A percentile compares a stretch with the other conserved stretches of the same genome.
phyloP scores from a whole-genome alignment of 2,797 vertebrate species.

The Amphiprion clarkii region DNA sequence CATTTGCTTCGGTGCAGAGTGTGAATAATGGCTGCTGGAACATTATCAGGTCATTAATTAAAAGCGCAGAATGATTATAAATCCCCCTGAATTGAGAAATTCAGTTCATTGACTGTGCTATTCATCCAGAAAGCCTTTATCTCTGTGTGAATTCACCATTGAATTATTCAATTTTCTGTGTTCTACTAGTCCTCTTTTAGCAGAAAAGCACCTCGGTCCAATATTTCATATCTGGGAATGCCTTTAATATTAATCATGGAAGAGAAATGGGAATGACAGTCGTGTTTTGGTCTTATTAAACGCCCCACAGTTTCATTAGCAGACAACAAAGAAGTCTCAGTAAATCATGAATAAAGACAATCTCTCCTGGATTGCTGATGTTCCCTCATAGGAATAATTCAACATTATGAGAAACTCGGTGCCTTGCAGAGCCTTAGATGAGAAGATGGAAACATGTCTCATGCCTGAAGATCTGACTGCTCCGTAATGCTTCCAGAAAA shows the following conservation, averaged over 20 bases:
- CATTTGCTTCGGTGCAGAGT: conserved; percentile 2
- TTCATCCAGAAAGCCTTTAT: conserved; percentile 56
- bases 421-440: not conserved
- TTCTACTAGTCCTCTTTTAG: conserved; percentile 18
- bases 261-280: conserved; percentile 42
- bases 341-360: conserved; percentile 24
- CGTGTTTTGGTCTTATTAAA: conserved; percentile 26
- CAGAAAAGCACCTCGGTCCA: conserved; percentile 13
- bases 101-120: conserved; percentile 26
- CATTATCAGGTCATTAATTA: conserved; percentile 53
- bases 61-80: conserved; percentile 37
- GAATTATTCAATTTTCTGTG: conserved; percentile 51
- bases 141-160: conserved; percentile 45
- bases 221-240: conserved; percentile 37
- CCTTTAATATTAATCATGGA: conserved; percentile 41
- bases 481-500: no score
- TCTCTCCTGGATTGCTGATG: not conserved
- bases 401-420: not conserved
- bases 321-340: conserved; percentile 9
- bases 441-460: not conserved
- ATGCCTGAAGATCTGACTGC: not conserved
- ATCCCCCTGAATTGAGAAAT: conserved; percentile 37
- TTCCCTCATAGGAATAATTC: not conserved
- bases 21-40: conserved; percentile 39
- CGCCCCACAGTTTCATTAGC: not conserved